Percentiles rank a stretch among this genome's conserved stretches.
Evolutionary conservation across 2,888 invertebrate genomes (phyloP).

Genomic region (Spatulosminthurus flaviceps): DNA sequence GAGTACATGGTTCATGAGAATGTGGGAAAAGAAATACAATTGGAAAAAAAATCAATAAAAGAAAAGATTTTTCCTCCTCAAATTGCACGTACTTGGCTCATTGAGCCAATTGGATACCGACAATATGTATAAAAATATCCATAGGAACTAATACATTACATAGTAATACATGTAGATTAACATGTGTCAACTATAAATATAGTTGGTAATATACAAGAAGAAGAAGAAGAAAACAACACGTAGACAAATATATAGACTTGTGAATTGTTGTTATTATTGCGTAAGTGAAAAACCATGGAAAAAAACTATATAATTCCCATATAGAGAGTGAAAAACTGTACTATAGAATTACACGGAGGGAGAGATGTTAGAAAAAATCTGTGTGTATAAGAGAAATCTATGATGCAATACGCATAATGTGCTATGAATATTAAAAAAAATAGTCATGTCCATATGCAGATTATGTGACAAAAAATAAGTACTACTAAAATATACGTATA

Average conservation of each 20-base stretch:
- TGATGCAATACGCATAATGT: neutral
- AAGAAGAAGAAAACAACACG: too few relatives aligned
- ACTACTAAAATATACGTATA: neutral
- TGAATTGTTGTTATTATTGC: neutral
- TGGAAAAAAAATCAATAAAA: too few relatives aligned
- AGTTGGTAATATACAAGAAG: too few relatives aligned
- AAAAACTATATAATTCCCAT: neutral
- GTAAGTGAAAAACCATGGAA: neutral
- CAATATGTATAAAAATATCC: too few relatives aligned
- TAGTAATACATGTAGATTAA: too few relatives aligned
- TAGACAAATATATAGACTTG: neutral
- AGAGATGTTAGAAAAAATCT: neutral
- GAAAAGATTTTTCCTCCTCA: too few relatives aligned
- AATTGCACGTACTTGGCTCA: too few relatives aligned
- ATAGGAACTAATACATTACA: too few relatives aligned
- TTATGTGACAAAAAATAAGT: neutral
- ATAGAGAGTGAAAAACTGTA: slow-evolving; percentile 11
- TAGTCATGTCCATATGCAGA: neutral
- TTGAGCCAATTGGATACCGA: too few relatives aligned
- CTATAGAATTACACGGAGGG: neutral
- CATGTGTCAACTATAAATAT: too few relatives aligned
- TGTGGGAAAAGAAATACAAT: too few relatives aligned
- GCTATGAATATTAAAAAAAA: neutral
- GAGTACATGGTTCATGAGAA: too few relatives aligned
- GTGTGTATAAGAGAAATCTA: neutral